Evolutionary conservation across 2,888 invertebrate species (phyloP).

Genomic region (Tetranychus truncatus): DNA sequence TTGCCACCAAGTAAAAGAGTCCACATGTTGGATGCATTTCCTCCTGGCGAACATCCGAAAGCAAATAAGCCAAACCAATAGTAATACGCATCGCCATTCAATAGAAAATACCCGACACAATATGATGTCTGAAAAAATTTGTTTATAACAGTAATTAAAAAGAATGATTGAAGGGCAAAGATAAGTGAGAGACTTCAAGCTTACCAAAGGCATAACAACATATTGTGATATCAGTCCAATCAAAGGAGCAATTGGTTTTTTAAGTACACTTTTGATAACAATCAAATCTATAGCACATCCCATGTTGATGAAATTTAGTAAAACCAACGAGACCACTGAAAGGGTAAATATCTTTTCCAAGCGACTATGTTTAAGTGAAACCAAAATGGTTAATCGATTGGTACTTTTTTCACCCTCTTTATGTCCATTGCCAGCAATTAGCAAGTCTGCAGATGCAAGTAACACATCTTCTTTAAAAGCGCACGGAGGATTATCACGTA

Average conservation of each 20-base stretch:
- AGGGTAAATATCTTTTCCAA: constrained; percentile 19
- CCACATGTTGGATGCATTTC: constrained; percentile 94
- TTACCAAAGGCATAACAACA: constrained; percentile 64
- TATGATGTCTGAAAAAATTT: background rate
- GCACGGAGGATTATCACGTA: background rate
- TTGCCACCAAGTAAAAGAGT: constrained; percentile 76
- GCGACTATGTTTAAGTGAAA: background rate
- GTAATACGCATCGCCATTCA: constrained; percentile 6
- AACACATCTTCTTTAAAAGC: background rate
- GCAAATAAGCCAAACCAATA: constrained; percentile 11
- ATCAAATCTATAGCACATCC: constrained; percentile 67
- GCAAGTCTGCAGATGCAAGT: background rate
- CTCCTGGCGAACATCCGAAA: constrained; percentile 63
- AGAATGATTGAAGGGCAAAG: background rate
- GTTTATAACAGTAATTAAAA: background rate
- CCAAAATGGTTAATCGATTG: background rate
- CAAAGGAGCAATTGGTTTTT: constrained; percentile 52
- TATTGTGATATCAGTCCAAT: constrained; percentile 64
- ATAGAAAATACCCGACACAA: constrained; percentile 10
- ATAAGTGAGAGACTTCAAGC: background rate
- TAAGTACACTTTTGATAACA: constrained; percentile 46
- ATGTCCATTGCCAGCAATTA: background rate
- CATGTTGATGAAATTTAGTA: constrained; percentile 69
- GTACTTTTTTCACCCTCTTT: background rate
- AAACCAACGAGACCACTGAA: constrained; percentile 49